These are phyloP conservation scores for Ricordea florida DNA, from an alignment of 92 coral and sea anemone genomes.

Conservation along the genomic window DNA sequence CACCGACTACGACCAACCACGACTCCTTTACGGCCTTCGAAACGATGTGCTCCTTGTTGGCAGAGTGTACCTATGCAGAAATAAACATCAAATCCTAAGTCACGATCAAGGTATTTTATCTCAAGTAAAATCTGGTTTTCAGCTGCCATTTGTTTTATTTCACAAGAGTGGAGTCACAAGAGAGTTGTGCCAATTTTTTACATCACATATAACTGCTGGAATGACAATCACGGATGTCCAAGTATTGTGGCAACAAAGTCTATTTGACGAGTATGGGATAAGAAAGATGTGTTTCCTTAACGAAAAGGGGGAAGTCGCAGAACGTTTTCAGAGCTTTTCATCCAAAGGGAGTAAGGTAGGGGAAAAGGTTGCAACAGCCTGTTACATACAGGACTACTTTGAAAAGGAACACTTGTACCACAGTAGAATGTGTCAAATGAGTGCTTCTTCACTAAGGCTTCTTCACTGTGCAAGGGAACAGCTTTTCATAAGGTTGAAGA, in stretches of 20 bases:
- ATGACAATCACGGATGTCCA: constrained; percentile 55
- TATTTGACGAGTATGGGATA: constrained; percentile 39
- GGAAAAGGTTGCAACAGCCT: constrained; percentile 8
- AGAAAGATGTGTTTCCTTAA: constrained; percentile 6
- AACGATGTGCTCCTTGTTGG: constrained; percentile 45
- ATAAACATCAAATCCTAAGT: constrained; percentile 32
- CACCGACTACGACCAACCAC: constrained; percentile 33
- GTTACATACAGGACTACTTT: constrained; percentile 33
- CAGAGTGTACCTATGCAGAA: constrained; percentile 37
- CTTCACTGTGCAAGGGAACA: constrained; percentile 50
- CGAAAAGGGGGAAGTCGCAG: not conserved
- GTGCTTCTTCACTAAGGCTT: constrained; percentile 24
- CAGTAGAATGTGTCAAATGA: constrained; percentile 48
- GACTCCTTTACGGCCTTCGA: constrained; percentile 44
- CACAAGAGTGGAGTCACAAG: constrained; percentile 40
- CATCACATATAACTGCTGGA: constrained; percentile 35
- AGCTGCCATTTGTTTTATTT: constrained; percentile 37
- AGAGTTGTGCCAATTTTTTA: constrained; percentile 19
- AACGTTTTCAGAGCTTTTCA: constrained; percentile 20
- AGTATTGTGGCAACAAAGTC: constrained; percentile 45
- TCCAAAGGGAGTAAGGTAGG: constrained; percentile 26
- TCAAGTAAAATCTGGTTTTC: constrained; percentile 19
- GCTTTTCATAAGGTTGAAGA: constrained; percentile 22
- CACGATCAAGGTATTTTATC: constrained; percentile 36
- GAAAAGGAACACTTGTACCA: constrained; percentile 29